These are phyloP conservation scores for Hofmannophila pseudospretella DNA, from an alignment of 2,888 invertebrate species.

Conservation along the genomic window DNA sequence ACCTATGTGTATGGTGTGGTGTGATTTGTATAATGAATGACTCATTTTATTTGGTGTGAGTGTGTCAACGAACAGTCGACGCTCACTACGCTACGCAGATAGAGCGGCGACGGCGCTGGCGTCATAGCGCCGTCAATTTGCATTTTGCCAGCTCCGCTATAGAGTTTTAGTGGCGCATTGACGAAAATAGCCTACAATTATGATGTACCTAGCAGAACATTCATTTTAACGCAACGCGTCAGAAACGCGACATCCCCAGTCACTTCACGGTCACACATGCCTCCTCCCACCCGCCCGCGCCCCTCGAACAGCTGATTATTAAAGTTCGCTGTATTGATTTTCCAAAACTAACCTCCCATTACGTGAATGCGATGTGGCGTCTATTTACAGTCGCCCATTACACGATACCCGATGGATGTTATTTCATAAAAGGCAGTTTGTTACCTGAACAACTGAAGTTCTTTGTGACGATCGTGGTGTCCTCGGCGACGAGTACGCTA, in stretches of 20 bases:
- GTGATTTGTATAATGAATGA: conserved; percentile 28
- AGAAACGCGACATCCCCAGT: conserved; percentile 44
- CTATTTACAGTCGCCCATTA: conserved; percentile 14
- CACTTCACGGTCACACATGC: conserved; percentile 69
- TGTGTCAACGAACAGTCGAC: too few relatives aligned
- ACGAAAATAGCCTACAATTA: conserved; percentile 27
- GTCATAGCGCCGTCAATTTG: conserved; percentile 1
- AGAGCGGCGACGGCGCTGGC: not conserved
- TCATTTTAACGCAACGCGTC: conserved; percentile 39
- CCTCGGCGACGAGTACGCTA: conserved; percentile 65
- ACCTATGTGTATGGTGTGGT: conserved; percentile 14
- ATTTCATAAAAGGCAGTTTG: conserved; percentile 28
- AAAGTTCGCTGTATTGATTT: conserved; percentile 74
- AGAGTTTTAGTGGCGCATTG: conserved; percentile 7
- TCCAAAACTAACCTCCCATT: conserved; percentile 60
- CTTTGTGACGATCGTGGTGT: conserved; percentile 78
- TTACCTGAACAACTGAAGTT: conserved; percentile 82
- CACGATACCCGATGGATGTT: conserved; percentile 17
- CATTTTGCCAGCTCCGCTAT: conserved; percentile 8
- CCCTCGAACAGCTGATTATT: conserved; percentile 74
- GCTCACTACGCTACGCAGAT: not conserved
- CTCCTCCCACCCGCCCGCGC: conserved; percentile 46
- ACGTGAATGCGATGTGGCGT: conserved; percentile 27
- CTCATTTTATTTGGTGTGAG: conserved; percentile 18
- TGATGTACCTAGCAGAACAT: conserved; percentile 22